phyloP scores from a whole-genome alignment of 2,888 invertebrate genomes.

The Drosophila sordidula region DNA sequence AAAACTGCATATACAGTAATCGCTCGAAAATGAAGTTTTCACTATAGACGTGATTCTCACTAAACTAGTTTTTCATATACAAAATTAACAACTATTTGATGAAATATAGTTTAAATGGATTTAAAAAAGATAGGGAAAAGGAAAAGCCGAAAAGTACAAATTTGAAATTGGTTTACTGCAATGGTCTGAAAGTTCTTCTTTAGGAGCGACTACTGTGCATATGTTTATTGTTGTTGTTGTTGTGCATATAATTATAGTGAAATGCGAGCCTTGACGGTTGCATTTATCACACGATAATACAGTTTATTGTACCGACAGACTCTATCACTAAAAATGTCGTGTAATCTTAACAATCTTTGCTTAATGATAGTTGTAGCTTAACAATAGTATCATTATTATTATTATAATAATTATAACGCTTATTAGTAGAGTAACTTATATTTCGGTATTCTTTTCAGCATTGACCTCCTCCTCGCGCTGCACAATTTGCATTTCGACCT shows the following conservation, averaged over 20 bases:
- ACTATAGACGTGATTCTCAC: no score
- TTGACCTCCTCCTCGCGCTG: constrained; percentile 82
- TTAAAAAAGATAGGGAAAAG: no score
- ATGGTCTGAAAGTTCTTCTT: not conserved
- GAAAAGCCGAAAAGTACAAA: no score
- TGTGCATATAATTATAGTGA: constrained; percentile 5
- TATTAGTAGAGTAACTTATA: constrained; percentile 60
- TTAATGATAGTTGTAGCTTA: constrained; percentile 46
- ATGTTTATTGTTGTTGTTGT: constrained; percentile 9
- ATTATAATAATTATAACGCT: not conserved
- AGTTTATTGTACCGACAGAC: constrained; percentile 41
- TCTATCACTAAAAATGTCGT: constrained; percentile 17
- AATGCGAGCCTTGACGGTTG: constrained; percentile 41
- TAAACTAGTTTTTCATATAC: no score
- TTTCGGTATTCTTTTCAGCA: constrained; percentile 83
- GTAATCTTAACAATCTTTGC: constrained; percentile 31
- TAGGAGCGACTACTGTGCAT: constrained; percentile 13
- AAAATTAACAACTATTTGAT: no score
- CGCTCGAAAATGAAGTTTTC: not conserved
- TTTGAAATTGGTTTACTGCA: no score
- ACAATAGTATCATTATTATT: constrained; percentile 7
- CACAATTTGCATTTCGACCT: constrained; percentile 83
- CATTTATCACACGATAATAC: constrained; percentile 55
- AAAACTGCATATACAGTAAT: constrained; percentile 18
- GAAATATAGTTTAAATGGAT: no score